A percentile compares a stretch with the other conserved stretches of the same genome.
Evolutionary conservation across 2,888 invertebrate genomes (phyloP).

Genomic region (Watsonalla cultraria): DNA sequence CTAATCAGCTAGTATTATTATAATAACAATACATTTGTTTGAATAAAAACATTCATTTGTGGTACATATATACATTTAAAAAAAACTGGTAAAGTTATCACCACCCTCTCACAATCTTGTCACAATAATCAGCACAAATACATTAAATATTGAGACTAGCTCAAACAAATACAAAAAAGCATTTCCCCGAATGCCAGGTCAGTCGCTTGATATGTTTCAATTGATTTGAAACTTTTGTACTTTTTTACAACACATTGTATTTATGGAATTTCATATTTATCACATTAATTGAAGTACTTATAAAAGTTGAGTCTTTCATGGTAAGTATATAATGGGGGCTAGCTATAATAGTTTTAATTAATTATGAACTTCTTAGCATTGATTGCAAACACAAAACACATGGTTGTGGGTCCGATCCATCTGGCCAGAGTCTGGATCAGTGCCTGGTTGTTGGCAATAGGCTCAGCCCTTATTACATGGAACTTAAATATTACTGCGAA

Average conservation of each 20-base stretch:
- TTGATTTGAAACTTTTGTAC: conserved; percentile 43
- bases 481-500: no score
- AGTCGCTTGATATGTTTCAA: conserved; percentile 40
- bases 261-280: conserved; percentile 8
- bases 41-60: not conserved
- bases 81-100: not conserved
- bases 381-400: no score
- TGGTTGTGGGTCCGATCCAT: no score
- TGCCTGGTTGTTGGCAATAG: no score
- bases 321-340: no score
- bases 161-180: conserved; percentile 17
- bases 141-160: conserved; percentile 14
- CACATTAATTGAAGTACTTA: not conserved
- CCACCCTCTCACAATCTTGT: not conserved
- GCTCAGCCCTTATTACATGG: no score
- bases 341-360: no score
- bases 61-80: not conserved
- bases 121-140: not conserved
- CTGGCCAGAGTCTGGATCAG: no score
- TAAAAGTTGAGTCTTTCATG: no score
- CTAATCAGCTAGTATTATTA: not conserved
- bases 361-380: no score
- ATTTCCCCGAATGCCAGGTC: conserved; percentile 21
- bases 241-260: conserved; percentile 16
- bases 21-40: not conserved